Evolutionary conservation across 2,888 invertebrate genomes (phyloP), one percentile per base, ranked within the genome.

Genomic region (Stegana nigrithorax): DNA sequence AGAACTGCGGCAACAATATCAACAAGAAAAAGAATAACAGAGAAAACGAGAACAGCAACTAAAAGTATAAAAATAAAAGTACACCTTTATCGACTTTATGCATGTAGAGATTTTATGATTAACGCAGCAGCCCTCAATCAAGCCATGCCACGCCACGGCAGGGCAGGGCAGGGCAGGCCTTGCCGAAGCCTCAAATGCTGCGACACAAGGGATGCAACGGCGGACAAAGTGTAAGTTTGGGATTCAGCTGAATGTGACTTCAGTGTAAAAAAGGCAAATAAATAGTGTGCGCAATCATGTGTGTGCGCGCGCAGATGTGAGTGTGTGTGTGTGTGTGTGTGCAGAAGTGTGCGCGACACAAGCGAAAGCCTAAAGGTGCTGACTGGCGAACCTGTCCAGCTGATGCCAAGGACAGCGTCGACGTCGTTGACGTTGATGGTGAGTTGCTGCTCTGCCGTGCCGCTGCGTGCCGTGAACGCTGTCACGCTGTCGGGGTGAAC

Each of bases 181-280:
- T n/a, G n/a, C n/a, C n/a, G n/a, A n/a, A n/a, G n/a, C n/a, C n/a
- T n/a, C n/a, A n/a, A n/a, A 67, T 64, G 63, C 71, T 70, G 7
- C 12, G 65, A 70, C 66, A 68, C 62, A 58, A 71, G 72, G 63
- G 62, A 67, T 67, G 69, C 44, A 63, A 66, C n/a, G 32, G 2
- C n/a, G n/a, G 17, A 10, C 39, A 39, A 39, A 6, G 10, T 39
- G 39, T 32, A n/a, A n/a, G n/a, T n/a, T n/a, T n/a, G n/a, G n/a
- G n/a, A n/a, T n/a, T n/a, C n/a, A n/a, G n/a, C n/a, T n/a, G n/a
- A n/a, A n/a, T 39, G 58, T 63, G 69, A 42, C 71, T 62, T 67
- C 26, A 51, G 60, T 64, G 62, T 62, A 67, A 53, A 55, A 64
- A 66, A 64, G 59, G 65, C 69, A 69, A 69, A 72, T 65, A 64